A percentile compares a stretch with the other conserved stretches of the same genome.
Evolutionary conservation across 2,797 vertebrate species (phyloP).

Genomic region (Graptemys geographica): DNA sequence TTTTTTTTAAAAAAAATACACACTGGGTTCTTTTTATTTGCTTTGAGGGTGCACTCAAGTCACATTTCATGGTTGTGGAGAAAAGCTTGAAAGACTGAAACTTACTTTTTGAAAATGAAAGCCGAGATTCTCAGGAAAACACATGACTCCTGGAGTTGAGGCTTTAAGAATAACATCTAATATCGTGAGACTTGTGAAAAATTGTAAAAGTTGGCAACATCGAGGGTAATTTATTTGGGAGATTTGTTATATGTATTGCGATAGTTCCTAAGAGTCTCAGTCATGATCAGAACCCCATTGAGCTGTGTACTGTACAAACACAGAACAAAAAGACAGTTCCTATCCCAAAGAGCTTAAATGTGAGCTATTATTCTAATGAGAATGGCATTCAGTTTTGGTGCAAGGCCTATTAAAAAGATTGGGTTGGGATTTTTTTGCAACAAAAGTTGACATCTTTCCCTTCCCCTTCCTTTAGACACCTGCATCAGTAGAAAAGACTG

Average conservation of each 20-base stretch:
- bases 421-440: not conserved
- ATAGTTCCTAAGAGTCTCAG: not conserved
- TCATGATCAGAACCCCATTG: not conserved
- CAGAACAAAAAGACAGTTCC: not conserved
- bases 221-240: not conserved
- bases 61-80: not conserved
- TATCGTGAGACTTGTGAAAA: not conserved
- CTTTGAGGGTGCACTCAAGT: not conserved
- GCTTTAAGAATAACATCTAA: not conserved
- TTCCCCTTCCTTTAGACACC: not conserved
- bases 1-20: not conserved
- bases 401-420: rapidly evolving
- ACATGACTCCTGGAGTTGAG: not conserved
- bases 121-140: not conserved
- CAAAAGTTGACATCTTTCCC: not conserved
- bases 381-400: not conserved
- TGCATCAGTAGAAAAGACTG: not conserved
- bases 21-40: not conserved
- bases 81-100: not conserved
- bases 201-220: not conserved
- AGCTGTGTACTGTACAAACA: not conserved
- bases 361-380: not conserved
- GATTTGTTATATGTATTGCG: not conserved
- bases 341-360: not conserved
- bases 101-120: not conserved